Percentiles rank a stretch among this genome's conserved stretches.
phyloP scores from a whole-genome alignment of 2,113 vertebrate species.

The Passer montanus region DNA sequence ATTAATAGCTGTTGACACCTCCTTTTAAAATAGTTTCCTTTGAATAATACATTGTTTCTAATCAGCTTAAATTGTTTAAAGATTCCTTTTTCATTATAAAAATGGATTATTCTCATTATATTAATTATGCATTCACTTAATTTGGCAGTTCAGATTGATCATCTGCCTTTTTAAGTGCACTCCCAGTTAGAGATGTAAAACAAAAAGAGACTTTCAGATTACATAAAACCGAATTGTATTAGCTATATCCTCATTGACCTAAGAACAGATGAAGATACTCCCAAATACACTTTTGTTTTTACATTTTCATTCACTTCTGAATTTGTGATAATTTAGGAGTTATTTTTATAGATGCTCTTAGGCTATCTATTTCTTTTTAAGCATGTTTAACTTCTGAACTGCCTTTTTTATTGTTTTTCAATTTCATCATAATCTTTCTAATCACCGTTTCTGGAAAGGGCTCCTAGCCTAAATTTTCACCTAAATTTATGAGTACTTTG shows the following conservation, averaged over 20 bases:
- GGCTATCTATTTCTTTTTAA: not conserved
- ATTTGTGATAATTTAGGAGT: not conserved
- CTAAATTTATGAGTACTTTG: not conserved
- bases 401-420: not conserved
- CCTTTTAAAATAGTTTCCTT: slow-evolving; percentile 26
- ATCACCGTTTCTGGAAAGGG: not conserved
- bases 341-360: not conserved
- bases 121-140: slow-evolving; percentile 47
- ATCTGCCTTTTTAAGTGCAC: not conserved
- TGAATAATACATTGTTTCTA: slow-evolving; percentile 60
- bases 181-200: not conserved
- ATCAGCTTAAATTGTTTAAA: slow-evolving; percentile 35
- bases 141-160: slow-evolving; percentile 28
- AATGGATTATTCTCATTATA: slow-evolving; percentile 53
- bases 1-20: slow-evolving; percentile 19
- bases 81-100: slow-evolving; percentile 35
- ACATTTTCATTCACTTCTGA: not conserved
- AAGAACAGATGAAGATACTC: not conserved
- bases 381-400: not conserved
- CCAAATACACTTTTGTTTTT: not conserved
- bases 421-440: not conserved
- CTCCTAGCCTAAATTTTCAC: not conserved
- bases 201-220: not conserved
- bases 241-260: not conserved
- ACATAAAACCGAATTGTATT: not conserved